Conservation (phyloP, 2,888 invertebrate genomes). For the Yponomeuta evonymella region DNA sequence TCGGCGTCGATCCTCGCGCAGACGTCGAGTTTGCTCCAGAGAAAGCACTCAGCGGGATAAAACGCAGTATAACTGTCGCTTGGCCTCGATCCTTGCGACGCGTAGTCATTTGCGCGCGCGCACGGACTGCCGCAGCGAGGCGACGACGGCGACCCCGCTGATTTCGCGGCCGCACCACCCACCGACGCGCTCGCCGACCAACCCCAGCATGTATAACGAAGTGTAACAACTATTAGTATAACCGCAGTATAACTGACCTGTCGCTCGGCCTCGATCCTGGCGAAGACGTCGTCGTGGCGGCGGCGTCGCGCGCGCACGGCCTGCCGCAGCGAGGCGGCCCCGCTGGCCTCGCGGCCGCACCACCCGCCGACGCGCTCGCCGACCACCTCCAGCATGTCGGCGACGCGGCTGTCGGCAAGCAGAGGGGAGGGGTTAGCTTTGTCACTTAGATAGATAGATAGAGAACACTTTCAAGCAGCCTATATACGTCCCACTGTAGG, state of each 20-base stretch:
- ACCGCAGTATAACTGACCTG: conserved; percentile 33
- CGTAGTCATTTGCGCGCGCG: conserved; percentile 41
- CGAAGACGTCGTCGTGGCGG: conserved; percentile 46
- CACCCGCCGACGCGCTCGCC: conserved; percentile 72
- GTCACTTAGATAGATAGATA: too few relatives aligned
- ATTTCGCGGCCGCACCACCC: conserved; percentile 66
- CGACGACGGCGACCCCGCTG: conserved; percentile 30
- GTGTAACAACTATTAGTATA: too few relatives aligned
- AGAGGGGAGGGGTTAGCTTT: neutral
- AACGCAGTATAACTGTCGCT: conserved; percentile 25
- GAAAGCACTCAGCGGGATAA: too few relatives aligned
- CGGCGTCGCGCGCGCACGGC: conserved; percentile 47
- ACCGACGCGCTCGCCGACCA: conserved; percentile 71
- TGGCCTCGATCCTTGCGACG: conserved; percentile 39
- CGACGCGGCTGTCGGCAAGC: conserved; percentile 55
- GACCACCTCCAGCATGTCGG: conserved; percentile 75
- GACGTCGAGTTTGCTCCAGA: neutral
- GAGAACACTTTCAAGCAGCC: too few relatives aligned
- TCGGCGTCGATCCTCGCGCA: neutral
- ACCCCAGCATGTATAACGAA: conserved; percentile 64
- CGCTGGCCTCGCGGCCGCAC: conserved; percentile 57
- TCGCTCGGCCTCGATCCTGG: conserved; percentile 51
- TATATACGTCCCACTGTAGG: too few relatives aligned
- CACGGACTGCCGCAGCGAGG: conserved; percentile 54
- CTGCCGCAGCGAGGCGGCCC: conserved; percentile 45